Evolutionary conservation across 2,888 invertebrate species (phyloP).

Genomic region (Microplitis manilae): DNA sequence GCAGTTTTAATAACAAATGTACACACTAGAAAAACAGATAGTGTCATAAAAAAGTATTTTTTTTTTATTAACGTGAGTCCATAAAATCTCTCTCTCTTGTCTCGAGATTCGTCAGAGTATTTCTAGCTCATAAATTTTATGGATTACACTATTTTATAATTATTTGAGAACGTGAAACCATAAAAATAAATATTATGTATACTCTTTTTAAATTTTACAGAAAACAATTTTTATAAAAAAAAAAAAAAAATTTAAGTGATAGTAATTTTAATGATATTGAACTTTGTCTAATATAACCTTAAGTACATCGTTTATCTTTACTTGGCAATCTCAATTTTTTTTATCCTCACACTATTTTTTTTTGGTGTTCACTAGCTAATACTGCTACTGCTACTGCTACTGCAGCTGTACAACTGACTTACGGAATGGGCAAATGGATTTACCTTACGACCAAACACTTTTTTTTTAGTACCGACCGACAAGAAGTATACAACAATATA

Average conservation of each 20-base stretch:
- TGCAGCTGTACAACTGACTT: neutral
- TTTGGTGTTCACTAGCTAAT: neutral
- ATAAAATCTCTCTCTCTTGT: neutral
- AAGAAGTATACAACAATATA: neutral
- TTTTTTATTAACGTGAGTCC: neutral
- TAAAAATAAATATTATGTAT: neutral
- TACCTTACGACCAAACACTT: conserved; percentile 25
- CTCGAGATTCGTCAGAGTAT: neutral
- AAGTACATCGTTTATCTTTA: neutral
- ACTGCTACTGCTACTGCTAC: neutral
- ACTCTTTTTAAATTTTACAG: conserved; percentile 1
- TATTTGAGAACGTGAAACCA: neutral
- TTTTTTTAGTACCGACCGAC: neutral
- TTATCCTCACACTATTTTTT: neutral
- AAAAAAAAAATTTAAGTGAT: conserved; percentile 12
- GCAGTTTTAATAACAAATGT: neutral
- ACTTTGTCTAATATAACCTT: conserved; percentile 46
- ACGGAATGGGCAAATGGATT: conserved; percentile 23
- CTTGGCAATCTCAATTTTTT: neutral
- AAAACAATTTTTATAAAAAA: neutral
- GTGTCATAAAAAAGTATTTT: neutral
- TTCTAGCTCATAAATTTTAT: neutral
- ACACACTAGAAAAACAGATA: neutral
- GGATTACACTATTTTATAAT: neutral
- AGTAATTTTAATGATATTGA: conserved; percentile 55